Evolutionary conservation across 2,797 vertebrate species (phyloP).

Genomic region (Dermochelys coriacea): DNA sequence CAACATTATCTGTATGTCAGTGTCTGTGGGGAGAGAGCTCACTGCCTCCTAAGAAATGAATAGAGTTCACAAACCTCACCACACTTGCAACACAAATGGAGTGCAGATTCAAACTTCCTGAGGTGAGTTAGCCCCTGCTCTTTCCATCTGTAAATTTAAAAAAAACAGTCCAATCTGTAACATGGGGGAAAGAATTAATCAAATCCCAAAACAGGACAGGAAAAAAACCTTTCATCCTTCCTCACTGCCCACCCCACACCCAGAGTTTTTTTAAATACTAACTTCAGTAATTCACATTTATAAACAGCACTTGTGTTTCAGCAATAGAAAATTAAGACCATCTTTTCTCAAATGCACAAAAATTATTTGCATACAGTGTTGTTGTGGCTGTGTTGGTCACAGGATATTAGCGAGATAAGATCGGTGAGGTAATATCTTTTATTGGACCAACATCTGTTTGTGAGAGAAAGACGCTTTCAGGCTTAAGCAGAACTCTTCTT

Average conservation of each 20-base stretch:
- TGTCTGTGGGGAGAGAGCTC: conserved; percentile 59
- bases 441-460: too few relatives aligned
- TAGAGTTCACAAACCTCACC: conserved; percentile 54
- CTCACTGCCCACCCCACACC: neutral
- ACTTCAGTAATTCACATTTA: conserved; percentile 17
- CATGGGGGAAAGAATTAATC: conserved; percentile 22
- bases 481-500: too few relatives aligned
- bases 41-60: conserved; percentile 73
- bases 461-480: too few relatives aligned
- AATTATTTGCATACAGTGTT: neutral
- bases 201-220: neutral
- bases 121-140: conserved; percentile 5
- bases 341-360: conserved; percentile 37
- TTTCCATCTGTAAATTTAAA: conserved; percentile 29
- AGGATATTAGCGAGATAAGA: too few relatives aligned
- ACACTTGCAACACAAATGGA: conserved; percentile 58
- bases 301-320: conserved; percentile 21
- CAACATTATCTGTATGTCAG: conserved; percentile 56
- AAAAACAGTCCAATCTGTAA: conserved; percentile 28
- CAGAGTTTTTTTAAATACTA: neutral
- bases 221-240: neutral
- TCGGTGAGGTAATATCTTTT: too few relatives aligned
- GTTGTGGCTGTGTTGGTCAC: too few relatives aligned
- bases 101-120: conserved; percentile 28
- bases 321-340: conserved; percentile 58